Evolutionary conservation across 1,140 invertebrate genomes (phyloP).

Genomic region (Drosophila ironensis): DNA sequence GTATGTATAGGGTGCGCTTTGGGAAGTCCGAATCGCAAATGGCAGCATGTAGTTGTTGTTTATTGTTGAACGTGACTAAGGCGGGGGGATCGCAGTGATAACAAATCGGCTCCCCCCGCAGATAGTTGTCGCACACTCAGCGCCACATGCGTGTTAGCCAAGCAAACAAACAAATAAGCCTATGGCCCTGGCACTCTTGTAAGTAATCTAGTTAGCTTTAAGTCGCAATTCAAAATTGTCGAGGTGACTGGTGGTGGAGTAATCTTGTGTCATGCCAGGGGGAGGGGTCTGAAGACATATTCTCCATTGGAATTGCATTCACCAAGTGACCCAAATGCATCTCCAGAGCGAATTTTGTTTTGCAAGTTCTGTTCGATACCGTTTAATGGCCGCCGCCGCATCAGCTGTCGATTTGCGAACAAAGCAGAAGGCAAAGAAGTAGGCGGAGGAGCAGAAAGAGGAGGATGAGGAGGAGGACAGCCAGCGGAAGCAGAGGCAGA

Average conservation of each 20-base stretch:
- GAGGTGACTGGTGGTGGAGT: no score
- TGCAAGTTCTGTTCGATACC: conserved; percentile 9
- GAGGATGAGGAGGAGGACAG: not conserved
- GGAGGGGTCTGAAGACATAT: no score
- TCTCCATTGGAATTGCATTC: no score
- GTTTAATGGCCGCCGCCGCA: conserved; percentile 33
- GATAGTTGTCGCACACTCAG: conserved; percentile 21
- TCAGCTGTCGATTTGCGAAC: conserved; percentile 41
- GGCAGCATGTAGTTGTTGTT: not conserved
- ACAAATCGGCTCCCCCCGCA: conserved; percentile 14
- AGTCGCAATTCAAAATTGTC: not conserved
- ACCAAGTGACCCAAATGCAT: not conserved
- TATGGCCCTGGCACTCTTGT: not conserved
- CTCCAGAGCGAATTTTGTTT: no score
- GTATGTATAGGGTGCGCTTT: no score
- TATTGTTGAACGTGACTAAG: conserved; percentile 8
- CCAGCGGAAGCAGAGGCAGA: not conserved
- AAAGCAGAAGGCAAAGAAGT: not conserved
- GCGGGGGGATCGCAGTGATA: conserved; percentile 8
- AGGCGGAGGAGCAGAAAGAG: not conserved
- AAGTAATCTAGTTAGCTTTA: not conserved
- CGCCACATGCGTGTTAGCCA: conserved; percentile 14
- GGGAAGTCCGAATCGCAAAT: not conserved
- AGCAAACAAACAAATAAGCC: conserved; percentile 12
- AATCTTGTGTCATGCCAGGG: no score